Base-by-base conservation (phyloP, 2,797 vertebrate genomes). In the Centroberyx gerrardi region DNA sequence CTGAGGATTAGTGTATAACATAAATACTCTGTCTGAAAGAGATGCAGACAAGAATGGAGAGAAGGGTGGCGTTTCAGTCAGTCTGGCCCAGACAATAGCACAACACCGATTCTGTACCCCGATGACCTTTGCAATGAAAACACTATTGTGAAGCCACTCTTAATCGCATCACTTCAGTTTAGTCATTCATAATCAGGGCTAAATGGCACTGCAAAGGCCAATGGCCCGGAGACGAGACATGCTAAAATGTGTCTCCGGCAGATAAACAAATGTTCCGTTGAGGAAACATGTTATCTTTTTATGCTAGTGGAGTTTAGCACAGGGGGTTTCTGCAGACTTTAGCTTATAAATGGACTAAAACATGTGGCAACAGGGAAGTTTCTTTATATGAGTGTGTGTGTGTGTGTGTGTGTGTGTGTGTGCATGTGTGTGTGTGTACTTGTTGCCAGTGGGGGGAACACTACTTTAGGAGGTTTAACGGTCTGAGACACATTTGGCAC, bases 81-180 rank as follows among this genome's bases (percentile, higher is more conserved):
- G 42, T 70, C 61, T 28, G 52, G 74, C 61, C 22, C 17, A 79
- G 49, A 90, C 85, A 89, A 85, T 87, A 64, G 76, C 42, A 74
- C 69, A 65, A 78, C 70, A 82, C 78, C 84, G 87, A 88, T 85
- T 78, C 64, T 76, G 68, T 60, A 56, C 84, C 76, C 82, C 58
- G 86, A 84, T 91, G 88, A 91, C 91, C 91, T 92, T 74, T 76
- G 62, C 65, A 81, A 81, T 68, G 70, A 85, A 93, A 91, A 89
- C 84, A 90, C 83, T 70, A 88, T 88, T 83, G 86, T 89, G 55
- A 70, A 70, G 64, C 72, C 78, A 49, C 68, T 82, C 82, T 76
- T 76, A 91, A 92, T 93, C 85, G 66, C 78, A 85, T 89, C 65
- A 66, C 83, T 87, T 87, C 81, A 83, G 83, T 90, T 87, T 62